Conservation (phyloP, 2,888 invertebrate species). For the Papilio gigon region DNA sequence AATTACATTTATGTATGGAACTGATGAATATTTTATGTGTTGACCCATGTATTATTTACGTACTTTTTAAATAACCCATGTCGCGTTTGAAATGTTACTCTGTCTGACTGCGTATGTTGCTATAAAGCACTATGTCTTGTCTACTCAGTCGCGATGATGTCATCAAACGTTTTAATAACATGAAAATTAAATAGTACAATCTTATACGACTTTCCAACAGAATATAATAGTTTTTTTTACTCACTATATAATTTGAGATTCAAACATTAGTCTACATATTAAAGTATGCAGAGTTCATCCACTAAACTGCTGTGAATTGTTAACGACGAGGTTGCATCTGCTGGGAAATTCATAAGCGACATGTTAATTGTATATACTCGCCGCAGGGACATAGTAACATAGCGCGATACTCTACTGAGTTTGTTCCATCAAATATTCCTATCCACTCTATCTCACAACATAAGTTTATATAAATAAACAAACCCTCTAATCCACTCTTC, state of each 20-base stretch:
- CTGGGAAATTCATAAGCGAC: constrained; percentile 8
- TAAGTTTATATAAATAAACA: constrained; percentile 14
- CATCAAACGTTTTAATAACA: no score
- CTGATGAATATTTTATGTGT: neutral
- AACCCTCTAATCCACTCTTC: constrained; percentile 5
- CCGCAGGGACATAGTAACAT: neutral
- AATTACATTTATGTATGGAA: constrained; percentile 24
- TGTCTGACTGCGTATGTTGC: no score
- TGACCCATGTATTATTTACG: neutral
- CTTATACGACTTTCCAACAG: no score
- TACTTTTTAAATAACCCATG: neutral
- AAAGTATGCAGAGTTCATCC: neutral
- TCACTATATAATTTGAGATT: neutral
- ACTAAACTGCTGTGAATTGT: neutral
- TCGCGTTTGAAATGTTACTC: neutral
- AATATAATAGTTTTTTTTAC: no score
- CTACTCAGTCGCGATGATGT: no score
- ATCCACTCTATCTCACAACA: constrained; percentile 4
- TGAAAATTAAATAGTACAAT: no score
- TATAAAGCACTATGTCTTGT: no score
- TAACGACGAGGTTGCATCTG: constrained; percentile 1
- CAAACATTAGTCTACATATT: neutral
- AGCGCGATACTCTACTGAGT: constrained; percentile 6
- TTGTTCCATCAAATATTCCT: neutral
- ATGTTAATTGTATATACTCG: constrained; percentile 11